Conservation (phyloP, 1,140 invertebrate genomes). For the Drosophila biarmipes region DNA sequence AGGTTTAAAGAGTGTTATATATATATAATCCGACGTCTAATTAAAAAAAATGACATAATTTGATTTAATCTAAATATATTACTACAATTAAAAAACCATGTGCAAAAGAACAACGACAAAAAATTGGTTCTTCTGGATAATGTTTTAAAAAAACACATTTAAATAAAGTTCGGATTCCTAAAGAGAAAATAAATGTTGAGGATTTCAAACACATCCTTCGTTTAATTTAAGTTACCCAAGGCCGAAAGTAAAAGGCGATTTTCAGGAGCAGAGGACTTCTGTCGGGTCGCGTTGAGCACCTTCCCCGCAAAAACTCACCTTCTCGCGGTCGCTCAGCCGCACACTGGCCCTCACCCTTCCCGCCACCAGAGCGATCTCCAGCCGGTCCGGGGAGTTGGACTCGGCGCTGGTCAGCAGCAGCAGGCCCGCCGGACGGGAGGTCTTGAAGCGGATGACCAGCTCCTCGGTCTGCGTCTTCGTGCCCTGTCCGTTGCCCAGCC, state of each 20-base stretch:
- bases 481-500: conserved; percentile 89
- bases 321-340: conserved; percentile 93
- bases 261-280: not conserved
- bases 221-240: too few relatives aligned
- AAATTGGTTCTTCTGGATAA: too few relatives aligned
- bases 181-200: too few relatives aligned
- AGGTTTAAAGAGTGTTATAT: too few relatives aligned
- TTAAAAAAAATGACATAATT: too few relatives aligned
- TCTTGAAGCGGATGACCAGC: conserved; percentile 94
- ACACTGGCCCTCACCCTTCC: conserved; percentile 92
- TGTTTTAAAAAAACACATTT: too few relatives aligned
- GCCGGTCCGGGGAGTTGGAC: conserved; percentile 89
- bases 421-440: conserved; percentile 90
- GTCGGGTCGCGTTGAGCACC: not conserved
- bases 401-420: conserved; percentile 91
- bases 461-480: conserved; percentile 96
- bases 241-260: conserved; percentile 5
- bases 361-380: conserved; percentile 93
- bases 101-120: too few relatives aligned
- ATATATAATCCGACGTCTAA: too few relatives aligned
- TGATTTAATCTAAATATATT: too few relatives aligned
- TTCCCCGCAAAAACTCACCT: conserved; percentile 86
- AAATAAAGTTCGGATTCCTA: too few relatives aligned
- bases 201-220: too few relatives aligned
- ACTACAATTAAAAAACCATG: too few relatives aligned